phyloP scores from a whole-genome alignment of 1,140 invertebrate species.

The Onthophagus taurus region DNA sequence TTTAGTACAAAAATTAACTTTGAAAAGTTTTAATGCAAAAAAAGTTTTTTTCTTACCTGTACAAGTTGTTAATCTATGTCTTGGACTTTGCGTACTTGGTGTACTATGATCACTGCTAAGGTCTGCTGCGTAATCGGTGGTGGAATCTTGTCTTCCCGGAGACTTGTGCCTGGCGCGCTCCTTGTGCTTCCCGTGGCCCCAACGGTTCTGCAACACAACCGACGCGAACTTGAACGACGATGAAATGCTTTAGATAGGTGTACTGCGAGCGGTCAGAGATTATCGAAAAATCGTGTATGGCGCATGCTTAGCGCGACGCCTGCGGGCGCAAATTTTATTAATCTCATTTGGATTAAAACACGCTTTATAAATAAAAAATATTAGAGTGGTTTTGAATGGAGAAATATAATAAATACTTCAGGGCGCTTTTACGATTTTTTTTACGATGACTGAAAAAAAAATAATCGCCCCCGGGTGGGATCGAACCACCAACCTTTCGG shows the following conservation, averaged over 20 bases:
- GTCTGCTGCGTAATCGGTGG: slow-evolving; percentile 62
- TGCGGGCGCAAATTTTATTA: too few relatives aligned
- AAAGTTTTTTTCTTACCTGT: slow-evolving; percentile 35
- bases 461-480: slow-evolving; percentile 53
- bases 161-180: slow-evolving; percentile 41
- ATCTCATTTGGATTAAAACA: too few relatives aligned
- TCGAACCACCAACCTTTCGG: slow-evolving; percentile 67
- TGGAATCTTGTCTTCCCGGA: slow-evolving; percentile 41
- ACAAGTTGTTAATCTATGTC: slow-evolving; percentile 43
- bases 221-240: slow-evolving; percentile 5
- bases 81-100: slow-evolving; percentile 57
- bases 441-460: too few relatives aligned
- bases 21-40: neutral
- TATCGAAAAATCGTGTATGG: too few relatives aligned
- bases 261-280: too few relatives aligned
- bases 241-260: too few relatives aligned
- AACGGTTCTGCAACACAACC: slow-evolving; percentile 45
- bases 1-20: slow-evolving; percentile 1
- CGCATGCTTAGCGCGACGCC: too few relatives aligned
- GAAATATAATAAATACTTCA: too few relatives aligned
- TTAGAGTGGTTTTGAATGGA: too few relatives aligned
- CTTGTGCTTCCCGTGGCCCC: slow-evolving; percentile 51
- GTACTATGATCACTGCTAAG: slow-evolving; percentile 63
- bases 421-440: too few relatives aligned
- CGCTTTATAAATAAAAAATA: too few relatives aligned